Base-by-base conservation (phyloP, 2,113 vertebrate genomes). In the Elephantulus edwardii region DNA sequence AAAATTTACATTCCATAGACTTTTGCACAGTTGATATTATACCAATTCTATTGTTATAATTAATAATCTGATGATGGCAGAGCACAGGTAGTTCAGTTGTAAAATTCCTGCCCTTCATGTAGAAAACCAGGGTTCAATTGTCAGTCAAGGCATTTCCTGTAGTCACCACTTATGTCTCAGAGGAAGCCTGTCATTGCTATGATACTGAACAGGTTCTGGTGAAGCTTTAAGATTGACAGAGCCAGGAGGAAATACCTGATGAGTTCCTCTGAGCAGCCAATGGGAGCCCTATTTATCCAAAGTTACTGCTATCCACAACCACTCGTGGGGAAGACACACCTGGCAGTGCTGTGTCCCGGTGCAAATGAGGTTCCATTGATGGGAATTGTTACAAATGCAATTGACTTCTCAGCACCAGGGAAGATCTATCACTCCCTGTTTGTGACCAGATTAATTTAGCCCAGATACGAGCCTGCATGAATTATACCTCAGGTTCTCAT, bases 401-500 rank as follows among this genome's bases (percentile, higher is more conserved):
- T 56, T 35, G 6, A 28, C 20, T 93, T 60, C 77, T 6, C 66
- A 83, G 30, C 9, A 90, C 38, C 38, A 42, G 78, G 79, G 72
- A 74, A 88, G 44, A 54, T 28, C 16, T 42, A 58, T 58, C 78
- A 71, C 44, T 93, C 35, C 35, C 48, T 93, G 16, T 35, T 46
- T 92, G 74, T 89, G 60, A 89, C 44, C 52, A 74, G 84, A 80
- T 86, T 42, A 85, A 92, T 89, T 75, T 66, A 88, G 70, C 20
- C 64, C 26, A 72, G 40, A 70, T 64, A 92, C 58, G 13, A 94
- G n/a, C 22, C 60, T 93, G 74, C 44, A 77, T 84, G 77, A 93
- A 85, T 93, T 89, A 95, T 26, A 81, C 13, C 83, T 76, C 26
- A 87, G 74, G 22, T 60, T 91, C 72, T 91, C 35, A 72, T 58